A percentile compares a stretch with the other conserved stretches of the same genome.
Conservation (phyloP, 1,140 invertebrate genomes). For the Anagrus nilaparvatae region DNA sequence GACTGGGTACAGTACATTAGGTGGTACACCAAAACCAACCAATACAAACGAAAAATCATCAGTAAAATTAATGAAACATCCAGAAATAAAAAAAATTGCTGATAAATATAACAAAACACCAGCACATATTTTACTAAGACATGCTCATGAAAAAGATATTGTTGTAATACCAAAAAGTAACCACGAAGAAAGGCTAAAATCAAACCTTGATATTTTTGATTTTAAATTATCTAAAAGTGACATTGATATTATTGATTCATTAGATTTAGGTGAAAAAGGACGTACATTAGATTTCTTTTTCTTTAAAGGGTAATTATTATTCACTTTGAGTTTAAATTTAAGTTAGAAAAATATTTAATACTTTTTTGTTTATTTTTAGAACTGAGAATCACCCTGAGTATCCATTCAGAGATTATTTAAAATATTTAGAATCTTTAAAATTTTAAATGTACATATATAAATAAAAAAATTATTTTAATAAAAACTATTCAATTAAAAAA, state of each 20-base stretch:
- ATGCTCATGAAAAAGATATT: background rate
- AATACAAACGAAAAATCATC: constrained; percentile 42
- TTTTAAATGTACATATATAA: too few relatives aligned
- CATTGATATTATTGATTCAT: background rate
- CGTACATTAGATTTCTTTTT: background rate
- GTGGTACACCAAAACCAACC: constrained; percentile 43
- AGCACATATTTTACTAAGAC: background rate
- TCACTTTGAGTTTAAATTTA: background rate
- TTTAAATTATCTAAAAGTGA: background rate
- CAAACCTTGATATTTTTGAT: background rate
- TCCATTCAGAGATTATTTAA: too few relatives aligned
- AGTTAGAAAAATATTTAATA: too few relatives aligned
- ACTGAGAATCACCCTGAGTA: background rate
- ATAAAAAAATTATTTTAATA: too few relatives aligned
- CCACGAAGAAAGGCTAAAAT: background rate
- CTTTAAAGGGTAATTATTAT: background rate
- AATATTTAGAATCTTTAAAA: too few relatives aligned
- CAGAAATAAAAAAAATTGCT: constrained; percentile 17
- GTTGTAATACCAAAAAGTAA: background rate
- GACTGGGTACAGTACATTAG: constrained; percentile 79
- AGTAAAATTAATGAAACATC: too few relatives aligned
- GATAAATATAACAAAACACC: background rate
- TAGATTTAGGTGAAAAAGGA: background rate
- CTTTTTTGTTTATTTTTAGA: background rate
- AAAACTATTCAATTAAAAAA: too few relatives aligned